Evolutionary conservation across 1,140 invertebrate species (phyloP).

Genomic region (Camponotus vicinus): DNA sequence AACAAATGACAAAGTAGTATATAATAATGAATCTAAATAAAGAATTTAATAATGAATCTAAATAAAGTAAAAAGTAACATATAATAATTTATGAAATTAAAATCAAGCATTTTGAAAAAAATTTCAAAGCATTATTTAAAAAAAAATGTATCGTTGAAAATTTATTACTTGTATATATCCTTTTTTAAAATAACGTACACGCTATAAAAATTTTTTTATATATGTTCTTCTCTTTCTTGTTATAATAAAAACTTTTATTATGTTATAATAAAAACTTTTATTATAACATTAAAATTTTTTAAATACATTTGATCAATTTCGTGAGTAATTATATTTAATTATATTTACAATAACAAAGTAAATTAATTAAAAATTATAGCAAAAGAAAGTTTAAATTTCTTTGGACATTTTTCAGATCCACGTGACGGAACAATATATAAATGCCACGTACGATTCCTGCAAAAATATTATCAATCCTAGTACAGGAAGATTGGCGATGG

Average conservation of each 20-base stretch:
- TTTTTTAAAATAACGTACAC: background rate
- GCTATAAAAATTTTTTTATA: background rate
- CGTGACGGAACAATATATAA: conserved; percentile 88
- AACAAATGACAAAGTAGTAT: background rate
- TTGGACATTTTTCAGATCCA: conserved; percentile 70
- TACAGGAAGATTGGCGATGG: conserved; percentile 90
- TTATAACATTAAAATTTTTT: too few relatives aligned
- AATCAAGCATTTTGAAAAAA: too few relatives aligned
- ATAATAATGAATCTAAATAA: background rate
- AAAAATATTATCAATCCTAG: conserved; percentile 88
- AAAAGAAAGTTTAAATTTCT: background rate
- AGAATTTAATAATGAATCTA: background rate
- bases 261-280: too few relatives aligned
- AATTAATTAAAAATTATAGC: background rate
- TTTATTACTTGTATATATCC: background rate
- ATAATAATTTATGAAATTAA: too few relatives aligned
- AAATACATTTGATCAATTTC: too few relatives aligned
- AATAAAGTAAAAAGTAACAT: too few relatives aligned
- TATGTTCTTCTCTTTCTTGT: too few relatives aligned
- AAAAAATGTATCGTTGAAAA: too few relatives aligned
- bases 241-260: too few relatives aligned
- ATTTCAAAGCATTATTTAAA: too few relatives aligned
- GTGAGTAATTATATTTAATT: too few relatives aligned
- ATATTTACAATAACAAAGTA: background rate
- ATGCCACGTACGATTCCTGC: conserved; percentile 90